Evolutionary conservation across 2,113 vertebrate species (phyloP).

Genomic region (Chlamydotis undulata): DNA sequence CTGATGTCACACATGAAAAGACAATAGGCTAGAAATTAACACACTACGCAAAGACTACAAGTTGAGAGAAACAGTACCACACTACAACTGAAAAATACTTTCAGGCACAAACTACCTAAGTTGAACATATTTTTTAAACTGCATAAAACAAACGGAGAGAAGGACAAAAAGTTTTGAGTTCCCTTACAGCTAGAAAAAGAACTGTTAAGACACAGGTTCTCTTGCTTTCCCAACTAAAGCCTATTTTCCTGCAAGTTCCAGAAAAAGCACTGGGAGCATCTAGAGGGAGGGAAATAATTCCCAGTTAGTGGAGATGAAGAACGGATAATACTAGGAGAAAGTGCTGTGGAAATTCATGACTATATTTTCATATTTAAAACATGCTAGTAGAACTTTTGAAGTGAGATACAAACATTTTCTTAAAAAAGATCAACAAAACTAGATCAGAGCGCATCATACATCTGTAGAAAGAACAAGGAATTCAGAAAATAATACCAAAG

Average conservation of each 20-base stretch:
- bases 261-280: neutral
- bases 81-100: neutral
- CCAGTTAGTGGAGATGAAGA: neutral
- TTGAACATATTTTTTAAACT: neutral
- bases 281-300: neutral
- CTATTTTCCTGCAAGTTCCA: neutral
- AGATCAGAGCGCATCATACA: neutral
- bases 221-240: neutral
- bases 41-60: neutral
- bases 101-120: neutral
- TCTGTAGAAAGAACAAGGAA: neutral
- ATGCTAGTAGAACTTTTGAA: neutral
- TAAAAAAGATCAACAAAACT: neutral
- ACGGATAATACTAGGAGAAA: neutral
- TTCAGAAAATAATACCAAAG: neutral
- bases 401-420: neutral
- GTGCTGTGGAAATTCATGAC: neutral
- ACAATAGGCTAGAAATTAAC: neutral
- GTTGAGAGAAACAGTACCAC: neutral
- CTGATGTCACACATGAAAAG: neutral
- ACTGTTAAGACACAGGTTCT: neutral
- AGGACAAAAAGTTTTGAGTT: neutral
- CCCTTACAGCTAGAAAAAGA: neutral
- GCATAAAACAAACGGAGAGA: neutral
- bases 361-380: neutral